Evolutionary conservation across 2,113 vertebrate species (phyloP).

Genomic region (Pontoporia blainvillei): DNA sequence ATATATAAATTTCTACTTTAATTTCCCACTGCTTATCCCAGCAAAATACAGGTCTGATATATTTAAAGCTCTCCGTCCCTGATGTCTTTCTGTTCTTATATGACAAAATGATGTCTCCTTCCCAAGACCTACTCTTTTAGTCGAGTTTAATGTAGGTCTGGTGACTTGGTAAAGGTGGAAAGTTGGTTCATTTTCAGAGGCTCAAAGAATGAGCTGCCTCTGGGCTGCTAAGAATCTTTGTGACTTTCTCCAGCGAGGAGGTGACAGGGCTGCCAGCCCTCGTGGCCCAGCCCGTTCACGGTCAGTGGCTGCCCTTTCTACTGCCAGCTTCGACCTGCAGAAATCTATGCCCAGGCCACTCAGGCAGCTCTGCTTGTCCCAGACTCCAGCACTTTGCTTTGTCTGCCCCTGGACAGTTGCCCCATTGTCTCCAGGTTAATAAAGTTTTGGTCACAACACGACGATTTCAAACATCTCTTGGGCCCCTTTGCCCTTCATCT

Average conservation of each 20-base stretch:
- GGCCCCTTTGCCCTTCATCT: not conserved
- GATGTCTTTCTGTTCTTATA: not conserved
- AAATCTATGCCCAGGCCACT: not conserved
- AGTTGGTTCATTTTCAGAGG: not conserved
- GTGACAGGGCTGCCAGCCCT: not conserved
- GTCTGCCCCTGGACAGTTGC: not conserved
- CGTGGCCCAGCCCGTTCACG: not conserved
- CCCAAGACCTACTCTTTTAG: not conserved
- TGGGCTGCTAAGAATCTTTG: not conserved
- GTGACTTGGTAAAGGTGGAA: not conserved
- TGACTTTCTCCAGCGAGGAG: not conserved
- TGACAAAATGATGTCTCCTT: not conserved
- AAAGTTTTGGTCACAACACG: conserved; percentile 29
- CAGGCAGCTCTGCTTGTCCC: not conserved
- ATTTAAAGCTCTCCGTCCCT: not conserved
- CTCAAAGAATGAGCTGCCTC: not conserved
- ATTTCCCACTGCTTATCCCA: not conserved
- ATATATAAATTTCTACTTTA: not conserved
- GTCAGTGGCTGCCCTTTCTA: not conserved
- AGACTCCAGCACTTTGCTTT: not conserved
- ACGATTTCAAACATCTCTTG: conserved; percentile 22
- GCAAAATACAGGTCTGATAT: not conserved
- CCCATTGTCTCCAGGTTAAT: conserved; percentile 36
- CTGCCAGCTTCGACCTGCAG: not conserved
- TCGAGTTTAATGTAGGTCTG: not conserved